Percentiles rank a stretch among this genome's conserved stretches.
phyloP scores from a whole-genome alignment of 2,888 invertebrate species.

The Pseudeuparius sepicola region DNA sequence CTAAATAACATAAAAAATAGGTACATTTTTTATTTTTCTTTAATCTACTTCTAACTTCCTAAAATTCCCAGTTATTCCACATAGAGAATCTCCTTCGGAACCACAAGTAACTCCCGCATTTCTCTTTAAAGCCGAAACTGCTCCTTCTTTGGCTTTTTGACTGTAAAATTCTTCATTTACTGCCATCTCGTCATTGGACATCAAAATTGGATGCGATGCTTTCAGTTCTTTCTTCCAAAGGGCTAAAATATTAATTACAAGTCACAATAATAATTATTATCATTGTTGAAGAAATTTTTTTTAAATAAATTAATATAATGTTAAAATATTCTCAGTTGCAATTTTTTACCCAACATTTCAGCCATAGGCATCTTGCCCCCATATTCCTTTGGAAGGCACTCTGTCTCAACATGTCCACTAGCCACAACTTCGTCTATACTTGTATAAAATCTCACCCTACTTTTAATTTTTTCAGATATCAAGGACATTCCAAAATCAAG shows the following conservation, averaged over 20 bases:
- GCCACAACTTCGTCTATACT: slow-evolving; percentile 47
- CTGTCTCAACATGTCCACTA: slow-evolving; percentile 33
- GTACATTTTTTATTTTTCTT: no score
- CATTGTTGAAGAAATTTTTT: no score
- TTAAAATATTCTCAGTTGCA: no score
- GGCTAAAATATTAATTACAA: no score
- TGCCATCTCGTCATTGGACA: slow-evolving; percentile 60
- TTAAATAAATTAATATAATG: slow-evolving; percentile 7
- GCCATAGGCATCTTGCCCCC: slow-evolving; percentile 75
- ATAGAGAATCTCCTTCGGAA: slow-evolving; percentile 54
- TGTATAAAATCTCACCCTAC: slow-evolving; percentile 57
- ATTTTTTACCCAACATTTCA: slow-evolving; percentile 66
- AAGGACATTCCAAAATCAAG: slow-evolving; percentile 67
- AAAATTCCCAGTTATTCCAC: slow-evolving; percentile 66
- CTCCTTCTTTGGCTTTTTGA: slow-evolving; percentile 61
- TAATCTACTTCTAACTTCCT: slow-evolving; percentile 70
- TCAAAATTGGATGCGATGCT: slow-evolving; percentile 47
- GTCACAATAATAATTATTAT: no score
- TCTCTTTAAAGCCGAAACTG: slow-evolving; percentile 59
- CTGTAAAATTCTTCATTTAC: slow-evolving; percentile 60
- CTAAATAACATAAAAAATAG: no score
- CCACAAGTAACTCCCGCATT: slow-evolving; percentile 45
- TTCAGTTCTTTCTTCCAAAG: slow-evolving; percentile 61
- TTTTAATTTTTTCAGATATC: slow-evolving; percentile 67
- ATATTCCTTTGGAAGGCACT: slow-evolving; percentile 65